Evolutionary conservation across 2,113 vertebrate genomes (phyloP).

Genomic region (Carettochelys insculpta): DNA sequence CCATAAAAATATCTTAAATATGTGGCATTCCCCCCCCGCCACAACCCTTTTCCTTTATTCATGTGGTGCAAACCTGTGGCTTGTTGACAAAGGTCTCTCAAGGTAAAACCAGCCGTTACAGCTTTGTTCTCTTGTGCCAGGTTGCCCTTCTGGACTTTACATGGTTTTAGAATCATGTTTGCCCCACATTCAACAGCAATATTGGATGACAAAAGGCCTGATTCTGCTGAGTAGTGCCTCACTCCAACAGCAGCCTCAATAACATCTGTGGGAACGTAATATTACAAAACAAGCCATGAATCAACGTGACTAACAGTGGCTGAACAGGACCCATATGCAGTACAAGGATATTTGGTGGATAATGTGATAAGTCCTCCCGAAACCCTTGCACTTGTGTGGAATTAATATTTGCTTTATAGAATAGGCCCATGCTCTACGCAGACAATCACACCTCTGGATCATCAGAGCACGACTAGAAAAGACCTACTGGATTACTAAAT

Average conservation of each 20-base stretch:
- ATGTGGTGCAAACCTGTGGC: neutral
- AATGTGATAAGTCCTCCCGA: neutral
- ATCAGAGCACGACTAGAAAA: slow-evolving; percentile 7
- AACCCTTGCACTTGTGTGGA: neutral
- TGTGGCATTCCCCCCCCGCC: too few species aligned
- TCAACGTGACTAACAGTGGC: neutral
- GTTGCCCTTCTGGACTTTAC: neutral
- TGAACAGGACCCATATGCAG: neutral
- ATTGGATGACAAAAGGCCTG: neutral
- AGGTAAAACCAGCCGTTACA: neutral
- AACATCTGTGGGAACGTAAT: neutral
- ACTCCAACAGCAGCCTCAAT: neutral
- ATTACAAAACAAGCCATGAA: neutral
- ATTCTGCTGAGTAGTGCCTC: neutral
- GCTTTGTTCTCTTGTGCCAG: neutral
- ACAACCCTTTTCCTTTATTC: neutral
- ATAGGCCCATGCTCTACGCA: neutral
- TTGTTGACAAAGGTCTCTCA: neutral
- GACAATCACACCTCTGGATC: neutral
- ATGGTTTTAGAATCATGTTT: neutral
- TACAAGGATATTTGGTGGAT: neutral
- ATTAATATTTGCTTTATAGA: neutral
- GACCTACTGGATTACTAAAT: neutral
- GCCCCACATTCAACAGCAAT: neutral
- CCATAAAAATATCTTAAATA: neutral